These are phyloP conservation scores for Schizotus pectinicornis DNA, from an alignment of 2,888 invertebrate species.

Conservation along the genomic window DNA sequence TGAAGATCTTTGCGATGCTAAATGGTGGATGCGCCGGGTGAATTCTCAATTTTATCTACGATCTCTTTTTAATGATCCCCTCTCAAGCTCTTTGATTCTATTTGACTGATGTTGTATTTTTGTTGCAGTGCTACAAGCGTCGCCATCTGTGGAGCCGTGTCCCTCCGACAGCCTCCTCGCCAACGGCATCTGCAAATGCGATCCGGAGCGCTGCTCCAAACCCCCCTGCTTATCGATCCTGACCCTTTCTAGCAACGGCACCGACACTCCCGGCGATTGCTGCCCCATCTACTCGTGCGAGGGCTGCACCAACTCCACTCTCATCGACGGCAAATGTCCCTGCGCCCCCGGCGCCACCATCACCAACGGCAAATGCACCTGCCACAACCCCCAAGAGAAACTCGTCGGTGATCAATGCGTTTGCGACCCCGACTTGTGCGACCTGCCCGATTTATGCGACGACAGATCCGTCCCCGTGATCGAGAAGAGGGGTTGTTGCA, in stretches of 20 bases:
- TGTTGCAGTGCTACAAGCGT: slow-evolving; percentile 41
- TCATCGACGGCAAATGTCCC: slow-evolving; percentile 47
- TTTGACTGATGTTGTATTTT: slow-evolving; percentile 11
- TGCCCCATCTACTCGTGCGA: slow-evolving; percentile 51
- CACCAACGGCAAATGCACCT: slow-evolving; percentile 42
- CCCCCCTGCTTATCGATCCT: slow-evolving; percentile 44
- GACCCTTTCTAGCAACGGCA: slow-evolving; percentile 38
- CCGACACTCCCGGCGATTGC: slow-evolving; percentile 46
- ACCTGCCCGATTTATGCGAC: slow-evolving; percentile 47
- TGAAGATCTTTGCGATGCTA: too few species aligned
- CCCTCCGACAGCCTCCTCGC: slow-evolving; percentile 46
- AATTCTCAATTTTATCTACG: background rate
- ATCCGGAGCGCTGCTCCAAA: slow-evolving; percentile 42
- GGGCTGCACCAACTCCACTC: slow-evolving; percentile 45
- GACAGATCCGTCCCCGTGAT: slow-evolving; percentile 45
- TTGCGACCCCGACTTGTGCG: slow-evolving; percentile 48
- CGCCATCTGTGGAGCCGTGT: slow-evolving; percentile 46
- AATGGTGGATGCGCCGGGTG: too few species aligned
- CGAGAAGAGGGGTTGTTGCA: slow-evolving; percentile 47
- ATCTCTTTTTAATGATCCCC: background rate
- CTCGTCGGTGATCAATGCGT: slow-evolving; percentile 46
- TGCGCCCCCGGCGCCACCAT: slow-evolving; percentile 48
- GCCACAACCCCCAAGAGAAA: slow-evolving; percentile 45
- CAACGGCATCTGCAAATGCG: slow-evolving; percentile 47
- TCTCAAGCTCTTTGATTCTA: background rate